Percentiles rank a stretch among this genome's conserved stretches.
phyloP scores from a whole-genome alignment of 2,797 vertebrate species.

The Sciurus vulgaris region DNA sequence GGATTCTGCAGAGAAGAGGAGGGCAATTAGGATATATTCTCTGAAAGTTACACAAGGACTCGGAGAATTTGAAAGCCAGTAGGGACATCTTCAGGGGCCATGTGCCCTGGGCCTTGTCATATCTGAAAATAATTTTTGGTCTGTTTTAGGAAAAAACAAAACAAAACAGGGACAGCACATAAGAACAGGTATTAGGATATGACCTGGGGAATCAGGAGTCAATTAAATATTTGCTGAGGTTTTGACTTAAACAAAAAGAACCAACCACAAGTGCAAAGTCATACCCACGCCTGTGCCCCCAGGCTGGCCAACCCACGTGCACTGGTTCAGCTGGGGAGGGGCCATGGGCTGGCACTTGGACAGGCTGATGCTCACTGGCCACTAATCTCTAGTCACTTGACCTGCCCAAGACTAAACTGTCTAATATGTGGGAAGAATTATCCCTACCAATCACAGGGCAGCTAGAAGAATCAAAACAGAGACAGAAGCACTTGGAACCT shows the following conservation, averaged over 20 bases:
- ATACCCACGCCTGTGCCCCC: background rate
- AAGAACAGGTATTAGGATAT: background rate
- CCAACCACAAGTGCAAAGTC: background rate
- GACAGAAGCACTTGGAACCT: background rate
- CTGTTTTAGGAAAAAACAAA: slow-evolving; percentile 34
- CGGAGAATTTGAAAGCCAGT: background rate
- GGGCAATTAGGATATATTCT: background rate
- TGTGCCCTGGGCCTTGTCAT: background rate
- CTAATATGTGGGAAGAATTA: background rate
- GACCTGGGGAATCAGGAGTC: background rate
- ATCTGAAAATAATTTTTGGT: slow-evolving; percentile 8
- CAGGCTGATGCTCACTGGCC: background rate
- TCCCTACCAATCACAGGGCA: background rate
- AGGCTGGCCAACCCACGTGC: background rate
- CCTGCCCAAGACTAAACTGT: background rate
- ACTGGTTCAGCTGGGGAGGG: background rate
- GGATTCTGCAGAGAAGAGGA: background rate
- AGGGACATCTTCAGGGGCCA: background rate
- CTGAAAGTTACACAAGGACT: background rate
- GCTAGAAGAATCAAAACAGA: background rate
- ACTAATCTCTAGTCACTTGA: background rate
- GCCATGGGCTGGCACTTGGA: accelerated
- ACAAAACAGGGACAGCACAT: background rate
- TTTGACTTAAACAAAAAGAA: background rate
- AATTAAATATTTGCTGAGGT: background rate